phyloP scores from a whole-genome alignment of 2,113 vertebrate species.

The Trematocara zebra region DNA sequence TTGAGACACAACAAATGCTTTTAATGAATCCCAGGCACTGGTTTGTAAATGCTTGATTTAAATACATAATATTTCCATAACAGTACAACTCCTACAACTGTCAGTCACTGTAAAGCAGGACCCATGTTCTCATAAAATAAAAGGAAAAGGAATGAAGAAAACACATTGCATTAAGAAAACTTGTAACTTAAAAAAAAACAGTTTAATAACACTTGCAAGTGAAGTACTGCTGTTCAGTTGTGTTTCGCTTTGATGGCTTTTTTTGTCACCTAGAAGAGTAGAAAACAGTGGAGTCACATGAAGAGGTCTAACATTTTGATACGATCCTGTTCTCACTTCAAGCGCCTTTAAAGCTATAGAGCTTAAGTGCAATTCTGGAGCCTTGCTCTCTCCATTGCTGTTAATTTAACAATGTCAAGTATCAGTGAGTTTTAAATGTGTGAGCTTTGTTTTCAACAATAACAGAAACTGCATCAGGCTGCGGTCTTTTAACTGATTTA shows the following conservation, averaged over 20 bases:
- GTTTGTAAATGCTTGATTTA: not conserved
- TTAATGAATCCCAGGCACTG: not conserved
- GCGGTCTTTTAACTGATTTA: not conserved
- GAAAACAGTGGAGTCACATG: not conserved
- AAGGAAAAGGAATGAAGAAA: not conserved
- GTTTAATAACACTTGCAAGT: not conserved
- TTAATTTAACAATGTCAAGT: not conserved
- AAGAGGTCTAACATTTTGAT: not conserved
- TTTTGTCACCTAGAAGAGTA: not conserved
- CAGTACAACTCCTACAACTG: not conserved
- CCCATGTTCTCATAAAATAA: not conserved
- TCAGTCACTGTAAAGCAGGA: not conserved
- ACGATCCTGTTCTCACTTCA: not conserved
- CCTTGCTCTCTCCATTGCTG: not conserved
- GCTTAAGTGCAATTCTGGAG: not conserved
- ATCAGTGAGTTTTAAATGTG: not conserved
- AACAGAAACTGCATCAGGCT: not conserved
- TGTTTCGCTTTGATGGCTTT: not conserved
- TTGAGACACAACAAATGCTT: not conserved
- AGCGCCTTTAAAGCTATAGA: not conserved
- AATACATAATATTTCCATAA: not conserved
- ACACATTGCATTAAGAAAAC: not conserved
- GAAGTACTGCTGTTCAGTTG: not conserved
- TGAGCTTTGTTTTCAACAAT: not conserved
- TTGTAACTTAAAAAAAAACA: not conserved